Evolutionary conservation across 2,797 vertebrate species (phyloP), one percentile per base, ranked within the genome.

Genomic region (Serranus cabrilla): DNA sequence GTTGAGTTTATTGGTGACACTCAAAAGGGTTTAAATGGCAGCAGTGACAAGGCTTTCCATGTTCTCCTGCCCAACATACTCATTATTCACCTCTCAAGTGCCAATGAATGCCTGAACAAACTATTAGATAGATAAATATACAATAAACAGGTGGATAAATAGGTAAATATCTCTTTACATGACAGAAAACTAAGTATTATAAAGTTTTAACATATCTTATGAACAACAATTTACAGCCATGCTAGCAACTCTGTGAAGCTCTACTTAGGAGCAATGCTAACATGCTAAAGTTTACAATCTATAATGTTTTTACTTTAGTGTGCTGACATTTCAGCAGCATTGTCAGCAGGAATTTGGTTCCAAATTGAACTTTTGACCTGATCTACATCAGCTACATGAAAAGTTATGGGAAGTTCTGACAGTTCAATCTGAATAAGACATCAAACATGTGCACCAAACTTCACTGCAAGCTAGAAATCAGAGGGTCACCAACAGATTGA

Each of bases 1-100:
- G 34, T 71, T 76, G 12, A 50, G 21, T 79, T 73, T 58, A 72
- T 59, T 76, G 40, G 52, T 7, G 27, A 74, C 43, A 57, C 31
- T 65, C 34, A 46, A 25, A 57, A 56, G 14, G 11, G 23, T 42
- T 51, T 5, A 66, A 76, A 60, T 40, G 21, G 45, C 11, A 47
- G 17, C 31, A 45, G 16, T 65, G 20, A 37, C n/a, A 13, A 8
- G 10, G 18, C 0, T 49, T 34, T 40, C 16, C 17, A 23, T 55
- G 54, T 76, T 75, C 49, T 42, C 39, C 52, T 54, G 31, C 47
- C 65, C 20, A 50, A 42, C 11, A 58, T 55, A 21, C 18, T 58
- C 47, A 62, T 20, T 21, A 63, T 73, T 68, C 59, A 72, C 13
- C 27, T 42, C 0, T 34, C 7, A 18, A 49, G 17, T 69, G 64